Percentiles rank a stretch among this genome's conserved stretches.
Conservation (phyloP, 1,140 invertebrate genomes). For the Drosophila grimshawi region DNA sequence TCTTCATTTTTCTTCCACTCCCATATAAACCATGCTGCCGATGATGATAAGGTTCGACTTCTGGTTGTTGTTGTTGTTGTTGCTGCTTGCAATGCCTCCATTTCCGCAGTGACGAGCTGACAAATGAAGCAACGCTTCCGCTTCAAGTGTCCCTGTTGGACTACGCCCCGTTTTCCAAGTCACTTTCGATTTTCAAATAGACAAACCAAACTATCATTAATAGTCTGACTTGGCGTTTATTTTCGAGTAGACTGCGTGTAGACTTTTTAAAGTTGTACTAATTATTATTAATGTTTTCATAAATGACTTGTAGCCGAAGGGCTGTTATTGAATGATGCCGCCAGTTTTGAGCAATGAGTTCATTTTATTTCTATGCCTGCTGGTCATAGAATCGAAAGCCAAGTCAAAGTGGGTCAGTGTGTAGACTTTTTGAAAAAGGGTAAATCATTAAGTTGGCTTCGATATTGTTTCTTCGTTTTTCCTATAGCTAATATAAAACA, state of each 20-base stretch:
- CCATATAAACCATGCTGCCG: constrained; percentile 24
- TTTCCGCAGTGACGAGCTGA: constrained; percentile 29
- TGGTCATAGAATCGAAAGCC: not conserved
- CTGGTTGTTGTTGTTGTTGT: not conserved
- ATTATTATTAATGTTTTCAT: constrained; percentile 52
- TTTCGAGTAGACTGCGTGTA: constrained; percentile 1
- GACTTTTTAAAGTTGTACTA: constrained; percentile 26
- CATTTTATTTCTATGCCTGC: not conserved
- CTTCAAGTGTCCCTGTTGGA: constrained; percentile 17
- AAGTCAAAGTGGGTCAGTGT: constrained; percentile 10
- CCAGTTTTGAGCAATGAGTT: not conserved
- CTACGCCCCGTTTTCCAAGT: constrained; percentile 24
- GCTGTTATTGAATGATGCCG: constrained; percentile 18
- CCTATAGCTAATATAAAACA: too few species aligned
- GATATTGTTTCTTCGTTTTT: too few species aligned
- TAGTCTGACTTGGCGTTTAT: constrained; percentile 50
- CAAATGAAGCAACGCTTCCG: constrained; percentile 42
- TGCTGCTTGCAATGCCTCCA: constrained; percentile 8
- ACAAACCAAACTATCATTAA: constrained; percentile 45
- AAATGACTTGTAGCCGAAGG: constrained; percentile 16
- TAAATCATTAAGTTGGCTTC: not conserved
- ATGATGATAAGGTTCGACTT: not conserved
- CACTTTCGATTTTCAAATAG: constrained; percentile 34
- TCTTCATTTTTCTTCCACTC: constrained; percentile 2
- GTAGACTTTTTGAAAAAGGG: not conserved